Evolutionary conservation across 2,888 invertebrate genomes (phyloP).

Genomic region (Chrysolina americana): DNA sequence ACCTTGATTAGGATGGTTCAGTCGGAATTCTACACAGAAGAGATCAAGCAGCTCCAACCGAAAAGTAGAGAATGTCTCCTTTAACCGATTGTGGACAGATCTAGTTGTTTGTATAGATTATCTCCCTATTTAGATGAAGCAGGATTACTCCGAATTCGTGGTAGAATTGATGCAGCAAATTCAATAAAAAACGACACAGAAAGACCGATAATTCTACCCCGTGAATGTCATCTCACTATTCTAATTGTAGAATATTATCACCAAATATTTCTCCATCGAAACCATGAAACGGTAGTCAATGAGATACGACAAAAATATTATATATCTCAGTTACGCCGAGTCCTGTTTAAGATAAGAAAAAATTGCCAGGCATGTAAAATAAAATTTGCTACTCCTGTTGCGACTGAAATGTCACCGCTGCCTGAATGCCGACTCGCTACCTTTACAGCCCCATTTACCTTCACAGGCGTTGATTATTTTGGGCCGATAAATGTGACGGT

Average conservation of each 20-base stretch:
- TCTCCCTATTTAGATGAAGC: constrained; percentile 31
- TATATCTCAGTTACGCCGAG: too few species aligned
- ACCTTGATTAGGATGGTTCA: neutral
- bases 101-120: constrained; percentile 19
- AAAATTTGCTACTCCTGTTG: too few species aligned
- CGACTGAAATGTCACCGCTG: too few species aligned
- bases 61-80: neutral
- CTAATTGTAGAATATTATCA: constrained; percentile 13
- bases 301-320: too few species aligned
- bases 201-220: constrained; percentile 28
- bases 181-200: constrained; percentile 6
- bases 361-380: too few species aligned
- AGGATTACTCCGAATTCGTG: too few species aligned
- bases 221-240: constrained; percentile 11
- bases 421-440: too few species aligned
- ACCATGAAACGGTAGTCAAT: neutral
- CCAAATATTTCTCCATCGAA: neutral
- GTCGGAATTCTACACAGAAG: neutral
- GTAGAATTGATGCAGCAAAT: constrained; percentile 25
- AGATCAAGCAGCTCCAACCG: neutral
- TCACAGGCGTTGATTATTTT: too few species aligned
- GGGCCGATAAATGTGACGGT: too few species aligned
- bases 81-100: neutral
- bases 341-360: too few species aligned
- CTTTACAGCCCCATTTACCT: too few species aligned